Evolutionary conservation across 2,888 invertebrate genomes (phyloP), one percentile per base, ranked within the genome.

Genomic region (Congeria kusceri): DNA sequence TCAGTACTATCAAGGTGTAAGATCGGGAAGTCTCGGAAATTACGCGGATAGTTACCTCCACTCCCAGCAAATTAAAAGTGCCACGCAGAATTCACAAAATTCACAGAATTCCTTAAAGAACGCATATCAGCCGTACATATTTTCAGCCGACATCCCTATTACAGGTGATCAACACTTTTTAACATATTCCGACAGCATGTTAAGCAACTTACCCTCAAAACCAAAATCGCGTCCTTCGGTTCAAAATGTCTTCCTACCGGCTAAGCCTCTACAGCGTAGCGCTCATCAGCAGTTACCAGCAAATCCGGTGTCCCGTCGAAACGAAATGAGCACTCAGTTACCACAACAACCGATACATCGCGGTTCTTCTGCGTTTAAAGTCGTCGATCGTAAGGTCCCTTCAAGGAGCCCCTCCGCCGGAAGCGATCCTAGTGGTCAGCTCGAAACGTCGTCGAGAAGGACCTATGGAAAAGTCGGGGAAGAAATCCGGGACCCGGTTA

Each of bases 291-390:
- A 77, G 20, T 77, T 87, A 25, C 87, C 87, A 20, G 80, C 86
- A 2, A 77, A 82, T 46, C 87, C 87, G 25, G 71, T 85, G n/a
- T 77, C 81, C 13, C 65, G 86, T 15, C 75, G 75, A 63, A 67
- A 32, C 63, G 53, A 59, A 39, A 57, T 47, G 1, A 73, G 72
- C 9, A 47, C 69, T 15, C 69, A 62, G 13, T 61, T 87, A 5
- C 87, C 86, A 7, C 79, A 73, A 18, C 76, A 84, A 49, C 85
- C 87, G 9, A 64, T 83, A 27, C 86, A 84, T 20, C 61, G 87
- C 15, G 83, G 87, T 2, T 58, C 62, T n/a, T 87, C 86, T 20
- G 87, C 87, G 1, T 87, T 87, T 58, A 83, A 87, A 53, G 65
- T 84, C 27, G 87, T 87, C 15, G 86, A 83, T 27, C 49, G 78